Conservation (phyloP, 2,888 invertebrate species). For the Sphecodes monilicornis region DNA sequence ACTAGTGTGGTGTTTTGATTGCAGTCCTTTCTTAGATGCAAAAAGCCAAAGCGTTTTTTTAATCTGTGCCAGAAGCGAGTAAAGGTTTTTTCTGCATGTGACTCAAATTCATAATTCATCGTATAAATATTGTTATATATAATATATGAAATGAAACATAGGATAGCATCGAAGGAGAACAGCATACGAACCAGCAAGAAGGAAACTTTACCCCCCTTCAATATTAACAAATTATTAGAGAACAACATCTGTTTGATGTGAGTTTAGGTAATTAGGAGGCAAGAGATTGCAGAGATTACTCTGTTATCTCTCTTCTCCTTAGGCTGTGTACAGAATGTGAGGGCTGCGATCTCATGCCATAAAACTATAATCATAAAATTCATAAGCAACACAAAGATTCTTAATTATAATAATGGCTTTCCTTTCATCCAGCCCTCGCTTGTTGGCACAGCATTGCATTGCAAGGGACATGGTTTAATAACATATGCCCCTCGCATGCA, state of each 20-base stretch:
- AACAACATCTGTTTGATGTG: constrained; percentile 82
- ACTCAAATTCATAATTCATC: constrained; percentile 84
- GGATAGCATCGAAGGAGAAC: constrained; percentile 76
- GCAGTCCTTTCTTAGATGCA: constrained; percentile 84
- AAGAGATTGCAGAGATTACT: constrained; percentile 70
- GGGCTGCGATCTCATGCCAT: constrained; percentile 66
- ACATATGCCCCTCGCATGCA: constrained; percentile 71
- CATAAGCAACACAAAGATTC: constrained; percentile 32
- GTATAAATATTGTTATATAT: constrained; percentile 87
- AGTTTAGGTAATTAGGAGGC: constrained; percentile 80
- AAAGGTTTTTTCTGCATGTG: constrained; percentile 83
- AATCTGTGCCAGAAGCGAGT: constrained; percentile 85
- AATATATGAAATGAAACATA: constrained; percentile 84
- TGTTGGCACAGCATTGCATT: constrained; percentile 67
- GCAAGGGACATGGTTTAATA: constrained; percentile 70
- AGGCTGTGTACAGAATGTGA: constrained; percentile 68
- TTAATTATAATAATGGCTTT: constrained; percentile 42
- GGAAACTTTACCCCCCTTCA: constrained; percentile 53
- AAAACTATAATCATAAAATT: constrained; percentile 36
- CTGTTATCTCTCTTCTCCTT: constrained; percentile 70
- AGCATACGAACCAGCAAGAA: constrained; percentile 66
- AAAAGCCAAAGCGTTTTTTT: constrained; percentile 86
- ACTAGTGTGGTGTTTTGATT: constrained; percentile 85
- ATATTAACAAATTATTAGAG: constrained; percentile 65
- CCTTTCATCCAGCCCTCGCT: constrained; percentile 66